Percentiles rank a stretch among this genome's conserved stretches.
Evolutionary conservation across 2,888 invertebrate species (phyloP).

Genomic region (Stegana nigrithorax): DNA sequence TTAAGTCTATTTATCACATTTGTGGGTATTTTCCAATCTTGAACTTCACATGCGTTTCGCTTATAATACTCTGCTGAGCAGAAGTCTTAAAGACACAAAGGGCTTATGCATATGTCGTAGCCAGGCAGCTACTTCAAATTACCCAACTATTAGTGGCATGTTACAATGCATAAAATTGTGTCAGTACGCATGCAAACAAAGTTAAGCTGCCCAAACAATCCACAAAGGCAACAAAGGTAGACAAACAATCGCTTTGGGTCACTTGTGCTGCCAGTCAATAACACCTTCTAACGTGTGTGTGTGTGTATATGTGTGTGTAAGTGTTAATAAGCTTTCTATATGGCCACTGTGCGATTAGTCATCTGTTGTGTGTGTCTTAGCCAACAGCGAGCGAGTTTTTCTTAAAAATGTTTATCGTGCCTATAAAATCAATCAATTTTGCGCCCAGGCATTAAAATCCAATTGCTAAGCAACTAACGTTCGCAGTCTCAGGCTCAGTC

Average conservation of each 20-base stretch:
- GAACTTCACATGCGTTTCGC: too few species aligned
- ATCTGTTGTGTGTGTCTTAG: constrained; percentile 26
- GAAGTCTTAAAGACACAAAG: too few species aligned
- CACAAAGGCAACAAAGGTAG: not conserved
- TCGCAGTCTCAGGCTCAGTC: too few species aligned
- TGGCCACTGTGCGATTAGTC: constrained; percentile 40
- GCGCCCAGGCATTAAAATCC: constrained; percentile 31
- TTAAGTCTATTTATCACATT: too few species aligned
- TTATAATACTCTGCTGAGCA: too few species aligned
- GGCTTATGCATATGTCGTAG: too few species aligned
- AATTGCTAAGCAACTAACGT: constrained; percentile 46
- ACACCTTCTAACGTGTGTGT: constrained; percentile 6
- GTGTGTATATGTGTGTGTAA: too few species aligned
- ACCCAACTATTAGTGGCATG: not conserved
- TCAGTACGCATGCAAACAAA: not conserved
- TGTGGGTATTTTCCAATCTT: too few species aligned
- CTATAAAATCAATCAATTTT: constrained; percentile 55
- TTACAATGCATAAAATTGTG: too few species aligned
- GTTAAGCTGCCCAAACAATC: not conserved
- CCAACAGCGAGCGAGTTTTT: constrained; percentile 17
- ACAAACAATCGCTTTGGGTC: not conserved
- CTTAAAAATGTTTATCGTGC: constrained; percentile 51
- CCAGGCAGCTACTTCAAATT: not conserved
- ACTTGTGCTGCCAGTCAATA: constrained; percentile 4
- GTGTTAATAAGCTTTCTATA: constrained; percentile 10